Base-by-base conservation (phyloP, 2,888 invertebrate genomes). In the Melieria crassipennis region DNA sequence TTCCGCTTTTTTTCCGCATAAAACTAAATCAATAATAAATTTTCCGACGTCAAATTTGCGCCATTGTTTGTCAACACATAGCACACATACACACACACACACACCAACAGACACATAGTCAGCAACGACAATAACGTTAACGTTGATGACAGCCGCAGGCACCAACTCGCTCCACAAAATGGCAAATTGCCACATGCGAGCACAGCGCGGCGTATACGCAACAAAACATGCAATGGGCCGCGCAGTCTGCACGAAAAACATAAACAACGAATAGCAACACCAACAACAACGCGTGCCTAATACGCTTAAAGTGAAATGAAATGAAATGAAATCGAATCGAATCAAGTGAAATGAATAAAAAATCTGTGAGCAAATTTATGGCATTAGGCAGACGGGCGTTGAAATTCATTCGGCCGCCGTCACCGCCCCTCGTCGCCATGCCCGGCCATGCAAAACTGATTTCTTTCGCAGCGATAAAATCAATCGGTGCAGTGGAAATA, bases 391-490 rank as follows among this genome's bases (percentile, higher is more conserved):
- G 69, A 52, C 62, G 62, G 47, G 62, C 62, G 69, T 62, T 55
- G 69, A 69, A 69, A 69, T 69, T 69, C 63, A 69, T 62, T 56
- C 63, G 47, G 56, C 56, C 62, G 30, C 16, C 16, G 16, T 16
- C 30, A 2, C 9, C 2, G 50, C 11, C 11, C 11, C 50, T 3
- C 11, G 9, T 50, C 11, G 9, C 50, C 50, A 2, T 50, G 62
- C 55, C 56, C 56, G 46, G 13, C 57, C 47, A 16, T 65, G 43
- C 30, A 62, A 69, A 63, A 69, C 55, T 57, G 62, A 69, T 69
- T 69, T 57, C 62, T 56, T 69, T 69, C 56, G 63, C 30, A 30
- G 63, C 48, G 69, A 69, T 69, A 69, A 69, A 69, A 69, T 69
- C 69, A 63, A 69, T 69, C 56, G 69, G n/a, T 47, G 69, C 63